Evolutionary conservation across 2,113 vertebrate genomes (phyloP).

Genomic region (Hoplias malabaricus): DNA sequence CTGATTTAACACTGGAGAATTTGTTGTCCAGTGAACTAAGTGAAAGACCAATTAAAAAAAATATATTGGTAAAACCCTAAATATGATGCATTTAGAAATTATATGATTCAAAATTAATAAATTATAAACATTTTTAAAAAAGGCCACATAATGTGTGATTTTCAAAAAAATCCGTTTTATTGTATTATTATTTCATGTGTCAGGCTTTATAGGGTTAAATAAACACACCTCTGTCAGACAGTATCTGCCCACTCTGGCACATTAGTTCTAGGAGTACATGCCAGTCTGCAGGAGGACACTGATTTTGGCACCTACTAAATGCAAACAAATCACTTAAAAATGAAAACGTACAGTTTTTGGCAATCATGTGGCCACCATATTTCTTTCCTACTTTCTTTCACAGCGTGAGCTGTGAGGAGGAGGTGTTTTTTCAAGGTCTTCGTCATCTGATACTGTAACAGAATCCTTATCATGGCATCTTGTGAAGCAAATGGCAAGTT

Average conservation of each 20-base stretch:
- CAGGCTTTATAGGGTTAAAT: too few species aligned
- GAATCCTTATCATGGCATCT: not conserved
- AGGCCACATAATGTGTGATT: too few species aligned
- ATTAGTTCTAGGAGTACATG: not conserved
- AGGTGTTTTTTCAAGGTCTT: not conserved
- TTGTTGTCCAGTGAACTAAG: too few species aligned
- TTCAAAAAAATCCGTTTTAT: too few species aligned
- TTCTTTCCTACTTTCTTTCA: not conserved
- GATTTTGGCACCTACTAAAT: not conserved
- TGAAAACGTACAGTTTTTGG: not conserved
- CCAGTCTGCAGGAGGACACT: not conserved
- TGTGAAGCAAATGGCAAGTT: not conserved
- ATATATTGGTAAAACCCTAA: too few species aligned
- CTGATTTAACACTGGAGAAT: too few species aligned
- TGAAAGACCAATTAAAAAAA: too few species aligned
- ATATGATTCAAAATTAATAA: too few species aligned
- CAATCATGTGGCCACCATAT: not conserved
- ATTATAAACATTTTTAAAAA: too few species aligned
- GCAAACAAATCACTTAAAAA: not conserved
- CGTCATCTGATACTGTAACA: not conserved
- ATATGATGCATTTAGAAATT: too few species aligned
- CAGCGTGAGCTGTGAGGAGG: not conserved
- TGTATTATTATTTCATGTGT: too few species aligned
- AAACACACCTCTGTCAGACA: conserved; percentile 5
- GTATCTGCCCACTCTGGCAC: not conserved